Percentiles rank a stretch among this genome's conserved stretches.
Conservation (phyloP, 2,113 vertebrate genomes). For the Corydoras maculifer region DNA sequence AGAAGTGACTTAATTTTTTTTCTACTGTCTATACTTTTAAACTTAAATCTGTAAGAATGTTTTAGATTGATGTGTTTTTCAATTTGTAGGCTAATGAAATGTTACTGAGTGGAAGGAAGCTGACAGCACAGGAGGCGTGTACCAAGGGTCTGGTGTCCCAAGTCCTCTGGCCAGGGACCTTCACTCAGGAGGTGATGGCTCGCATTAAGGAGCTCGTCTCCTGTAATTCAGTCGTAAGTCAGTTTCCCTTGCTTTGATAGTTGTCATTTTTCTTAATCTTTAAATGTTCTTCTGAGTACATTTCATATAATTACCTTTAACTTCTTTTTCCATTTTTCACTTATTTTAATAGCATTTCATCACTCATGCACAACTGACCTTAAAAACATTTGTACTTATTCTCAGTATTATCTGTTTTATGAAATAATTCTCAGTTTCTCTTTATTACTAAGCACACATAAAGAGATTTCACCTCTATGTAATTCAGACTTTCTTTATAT, state of each 20-base stretch:
- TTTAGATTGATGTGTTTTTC: too few species aligned
- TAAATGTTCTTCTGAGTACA: slow-evolving; percentile 27
- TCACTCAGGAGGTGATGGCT: slow-evolving; percentile 95
- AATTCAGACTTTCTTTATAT: slow-evolving; percentile 27
- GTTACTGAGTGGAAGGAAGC: slow-evolving; percentile 88
- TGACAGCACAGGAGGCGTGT: slow-evolving; percentile 95
- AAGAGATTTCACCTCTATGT: not conserved
- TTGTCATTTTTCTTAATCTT: slow-evolving; percentile 20
- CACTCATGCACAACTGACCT: slow-evolving; percentile 18
- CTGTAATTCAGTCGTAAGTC: slow-evolving; percentile 83
- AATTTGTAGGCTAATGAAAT: slow-evolving; percentile 86
- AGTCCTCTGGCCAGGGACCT: slow-evolving; percentile 95
- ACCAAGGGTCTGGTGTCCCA: slow-evolving; percentile 93
- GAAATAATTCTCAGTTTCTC: too few species aligned
- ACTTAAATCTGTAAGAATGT: too few species aligned
- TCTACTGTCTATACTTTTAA: too few species aligned
- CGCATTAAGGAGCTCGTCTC: slow-evolving; percentile 89
- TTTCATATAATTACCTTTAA: slow-evolving; percentile 11
- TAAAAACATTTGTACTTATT: not conserved
- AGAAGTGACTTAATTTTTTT: too few species aligned
- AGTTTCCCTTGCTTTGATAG: slow-evolving; percentile 24
- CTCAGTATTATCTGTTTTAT: too few species aligned
- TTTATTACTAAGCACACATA: too few species aligned
- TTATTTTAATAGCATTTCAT: slow-evolving; percentile 20
- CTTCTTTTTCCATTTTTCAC: slow-evolving; percentile 8